Percentiles rank a stretch among this genome's conserved stretches.
These are phyloP conservation scores for Drosophila ficusphila DNA, from an alignment of 1,140 invertebrate species.

Conservation along the genomic window DNA sequence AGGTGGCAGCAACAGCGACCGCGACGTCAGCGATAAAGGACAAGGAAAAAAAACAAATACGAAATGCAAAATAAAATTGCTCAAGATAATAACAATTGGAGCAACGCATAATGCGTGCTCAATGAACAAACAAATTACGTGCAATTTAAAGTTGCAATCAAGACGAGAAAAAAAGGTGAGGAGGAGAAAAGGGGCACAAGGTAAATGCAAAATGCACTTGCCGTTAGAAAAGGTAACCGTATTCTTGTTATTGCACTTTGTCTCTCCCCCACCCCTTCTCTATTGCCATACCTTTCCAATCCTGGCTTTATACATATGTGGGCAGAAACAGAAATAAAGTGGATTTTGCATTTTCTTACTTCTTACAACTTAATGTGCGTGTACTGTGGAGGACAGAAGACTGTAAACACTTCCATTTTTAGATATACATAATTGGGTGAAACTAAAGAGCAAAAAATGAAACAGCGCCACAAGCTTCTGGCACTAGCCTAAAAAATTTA, in stretches of 20 bases:
- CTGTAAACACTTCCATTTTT: not conserved
- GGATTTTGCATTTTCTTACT: conserved; percentile 24
- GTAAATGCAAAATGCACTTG: conserved; percentile 31
- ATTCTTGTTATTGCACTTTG: conserved; percentile 38
- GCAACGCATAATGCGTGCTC: conserved; percentile 48
- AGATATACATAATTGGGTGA: not conserved
- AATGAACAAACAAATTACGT: conserved; percentile 52
- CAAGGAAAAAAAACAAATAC: conserved; percentile 37
- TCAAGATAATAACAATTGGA: conserved; percentile 41
- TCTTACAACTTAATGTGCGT: conserved; percentile 12
- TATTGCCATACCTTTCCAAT: not conserved
- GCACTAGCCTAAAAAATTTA: no score
- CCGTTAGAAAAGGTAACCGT: conserved; percentile 54
- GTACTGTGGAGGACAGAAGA: conserved; percentile 1
- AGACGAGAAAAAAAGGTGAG: conserved; percentile 25
- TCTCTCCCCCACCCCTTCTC: no score
- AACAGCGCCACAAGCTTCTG: no score
- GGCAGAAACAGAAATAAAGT: conserved; percentile 34
- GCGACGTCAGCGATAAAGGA: conserved; percentile 41
- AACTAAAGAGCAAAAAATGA: not conserved
- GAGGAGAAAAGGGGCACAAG: not conserved
- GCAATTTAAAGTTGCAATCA: conserved; percentile 40
- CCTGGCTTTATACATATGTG: conserved; percentile 32
- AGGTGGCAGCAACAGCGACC: conserved; percentile 11
- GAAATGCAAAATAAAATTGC: conserved; percentile 20